phyloP scores from a whole-genome alignment of 2,888 invertebrate species.

The Mactromeris polynyma region DNA sequence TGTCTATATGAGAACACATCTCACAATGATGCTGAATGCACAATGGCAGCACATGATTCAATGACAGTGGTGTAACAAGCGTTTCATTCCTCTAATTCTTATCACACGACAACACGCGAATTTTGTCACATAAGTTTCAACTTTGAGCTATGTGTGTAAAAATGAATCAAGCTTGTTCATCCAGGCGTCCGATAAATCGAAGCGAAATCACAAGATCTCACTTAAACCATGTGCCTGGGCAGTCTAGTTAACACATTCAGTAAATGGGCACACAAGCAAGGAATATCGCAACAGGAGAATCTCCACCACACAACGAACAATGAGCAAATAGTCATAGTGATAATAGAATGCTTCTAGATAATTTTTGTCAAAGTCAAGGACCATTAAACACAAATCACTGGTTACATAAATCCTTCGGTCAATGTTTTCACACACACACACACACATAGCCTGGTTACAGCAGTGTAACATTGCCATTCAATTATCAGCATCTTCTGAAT shows the following conservation, averaged over 20 bases:
- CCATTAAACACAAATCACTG: constrained; percentile 21
- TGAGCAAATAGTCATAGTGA: constrained; percentile 42
- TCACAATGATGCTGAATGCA: constrained; percentile 17
- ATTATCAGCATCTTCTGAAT: constrained; percentile 75
- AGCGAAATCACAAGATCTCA: neutral
- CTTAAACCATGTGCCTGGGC: constrained; percentile 20
- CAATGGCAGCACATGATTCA: constrained; percentile 42
- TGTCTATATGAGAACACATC: constrained; percentile 12
- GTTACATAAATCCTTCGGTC: constrained; percentile 7
- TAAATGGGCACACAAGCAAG: constrained; percentile 31
- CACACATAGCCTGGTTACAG: constrained; percentile 24
- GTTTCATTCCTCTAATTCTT: neutral
- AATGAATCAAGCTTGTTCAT: neutral
- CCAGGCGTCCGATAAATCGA: neutral
- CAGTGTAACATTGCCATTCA: constrained; percentile 25
- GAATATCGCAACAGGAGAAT: constrained; percentile 29
- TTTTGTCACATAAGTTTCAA: neutral
- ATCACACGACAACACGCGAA: neutral
- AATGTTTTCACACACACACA: constrained; percentile 23
- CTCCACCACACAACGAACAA: constrained; percentile 42
- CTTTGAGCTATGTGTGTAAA: constrained; percentile 5
- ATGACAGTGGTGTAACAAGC: neutral
- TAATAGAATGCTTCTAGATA: constrained; percentile 44
- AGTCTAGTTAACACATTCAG: constrained; percentile 6
- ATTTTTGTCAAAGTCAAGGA: constrained; percentile 20